These are phyloP conservation scores for Sitta europaea DNA, from an alignment of 2,113 vertebrate species.

Conservation along the genomic window DNA sequence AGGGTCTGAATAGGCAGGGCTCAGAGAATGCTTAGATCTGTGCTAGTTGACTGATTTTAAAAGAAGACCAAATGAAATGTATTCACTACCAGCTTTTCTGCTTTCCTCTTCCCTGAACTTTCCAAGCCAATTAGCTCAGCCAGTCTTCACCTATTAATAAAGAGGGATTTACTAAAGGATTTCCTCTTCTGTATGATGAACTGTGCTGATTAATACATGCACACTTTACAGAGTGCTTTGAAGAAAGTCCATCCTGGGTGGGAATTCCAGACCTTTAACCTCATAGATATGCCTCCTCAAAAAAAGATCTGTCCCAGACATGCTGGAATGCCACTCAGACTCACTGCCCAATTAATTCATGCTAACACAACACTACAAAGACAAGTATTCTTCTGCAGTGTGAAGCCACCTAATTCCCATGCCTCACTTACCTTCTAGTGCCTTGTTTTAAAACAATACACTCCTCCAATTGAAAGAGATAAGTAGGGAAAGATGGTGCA, in stretches of 20 bases:
- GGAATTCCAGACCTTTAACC: slow-evolving; percentile 35
- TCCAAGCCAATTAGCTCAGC: slow-evolving; percentile 50
- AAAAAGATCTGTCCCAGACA: background rate
- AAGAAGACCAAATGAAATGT: background rate
- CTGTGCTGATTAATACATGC: background rate
- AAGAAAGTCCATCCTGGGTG: background rate
- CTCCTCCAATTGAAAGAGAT: slow-evolving; percentile 2
- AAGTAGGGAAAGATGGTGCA: background rate
- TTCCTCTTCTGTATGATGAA: background rate
- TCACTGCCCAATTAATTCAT: slow-evolving; percentile 36
- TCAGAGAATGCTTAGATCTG: background rate
- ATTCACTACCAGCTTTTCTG: background rate
- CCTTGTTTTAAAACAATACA: background rate
- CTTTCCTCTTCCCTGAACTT: slow-evolving; percentile 15
- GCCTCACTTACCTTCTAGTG: slow-evolving; percentile 12
- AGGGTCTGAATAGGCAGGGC: background rate
- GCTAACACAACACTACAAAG: slow-evolving; percentile 42
- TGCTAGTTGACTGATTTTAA: background rate
- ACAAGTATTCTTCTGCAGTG: background rate
- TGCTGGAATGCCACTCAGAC: slow-evolving; percentile 1
- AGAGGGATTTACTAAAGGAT: background rate
- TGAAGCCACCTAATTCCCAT: slow-evolving; percentile 9
- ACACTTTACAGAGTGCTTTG: background rate
- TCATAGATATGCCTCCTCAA: background rate
- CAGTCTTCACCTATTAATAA: slow-evolving; percentile 13